Evolutionary conservation across 1,140 invertebrate species (phyloP), one percentile per base, ranked within the genome.

Genomic region (Amyelois transitella): DNA sequence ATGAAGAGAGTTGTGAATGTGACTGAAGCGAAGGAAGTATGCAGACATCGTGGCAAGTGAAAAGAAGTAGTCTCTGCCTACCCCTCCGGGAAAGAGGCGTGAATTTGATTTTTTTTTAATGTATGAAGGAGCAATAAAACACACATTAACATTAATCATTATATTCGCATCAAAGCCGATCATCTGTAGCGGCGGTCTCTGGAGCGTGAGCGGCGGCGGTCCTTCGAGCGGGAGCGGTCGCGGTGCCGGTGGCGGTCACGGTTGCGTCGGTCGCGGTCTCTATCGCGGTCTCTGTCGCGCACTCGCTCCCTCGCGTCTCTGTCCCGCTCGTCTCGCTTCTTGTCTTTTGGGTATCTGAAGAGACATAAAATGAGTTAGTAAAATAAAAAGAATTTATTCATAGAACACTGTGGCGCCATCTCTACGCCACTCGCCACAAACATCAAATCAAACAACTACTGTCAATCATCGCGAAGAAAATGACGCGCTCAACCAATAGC

Each of bases 111-210:
- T n/a, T n/a, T n/a, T n/a, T n/a, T n/a, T n/a, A n/a, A n/a, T n/a
- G n/a, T 8, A 8, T 6, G 25, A 28, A 28, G 28, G 25, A 43
- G 32, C 48, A 56, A 53, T 28, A 14, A 61, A 58, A 58, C 8
- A 43, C 18, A 19, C 6, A 45, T 19, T 2, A 45, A 45, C 43
- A 45, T 45, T 6, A 45, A 10, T 45, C 43, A 45, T 45, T 18
- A 60, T 7, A 8, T 21, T 52, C 20, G 43, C 66, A 74, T 72
- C 53, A 62, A 43, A 58, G 44, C 48, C 48, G 55, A 53, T 44
- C 59, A 86, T 86, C 81, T 83, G 60, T 77, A 66, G 58, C 76
- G 79, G 55, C 86, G 73, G 25, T 88, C 83, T 56, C 77, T 74
- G 1, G 81, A 83, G 6, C 86, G 67, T 20, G 76, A 80, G 25